Evolutionary conservation across 1,140 invertebrate genomes (phyloP).

Genomic region (Drosophila virilis): DNA sequence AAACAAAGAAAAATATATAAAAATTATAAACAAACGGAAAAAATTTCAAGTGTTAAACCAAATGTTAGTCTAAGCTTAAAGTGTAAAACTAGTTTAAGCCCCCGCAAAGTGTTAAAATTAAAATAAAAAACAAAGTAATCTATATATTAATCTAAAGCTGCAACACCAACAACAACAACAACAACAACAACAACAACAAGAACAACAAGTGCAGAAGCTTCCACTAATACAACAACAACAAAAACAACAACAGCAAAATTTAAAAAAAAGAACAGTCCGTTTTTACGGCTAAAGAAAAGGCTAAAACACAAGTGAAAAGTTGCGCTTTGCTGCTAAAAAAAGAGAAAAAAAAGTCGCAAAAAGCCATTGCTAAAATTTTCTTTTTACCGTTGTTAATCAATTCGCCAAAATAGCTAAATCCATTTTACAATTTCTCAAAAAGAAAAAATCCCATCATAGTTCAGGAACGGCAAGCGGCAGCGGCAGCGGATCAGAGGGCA

Average conservation of each 20-base stretch:
- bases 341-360: neutral
- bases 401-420: constrained; percentile 84
- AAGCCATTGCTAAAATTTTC: constrained; percentile 53
- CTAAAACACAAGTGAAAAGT: constrained; percentile 32
- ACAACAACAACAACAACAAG: constrained; percentile 30
- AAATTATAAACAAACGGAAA: constrained; percentile 5
- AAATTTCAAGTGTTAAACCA: constrained; percentile 70
- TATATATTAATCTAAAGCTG: constrained; percentile 11
- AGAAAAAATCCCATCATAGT: constrained; percentile 83
- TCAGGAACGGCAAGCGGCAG: constrained; percentile 57
- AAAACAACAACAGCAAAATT: constrained; percentile 12
- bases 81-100: constrained; percentile 74
- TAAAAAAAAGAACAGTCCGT: neutral
- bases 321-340: constrained; percentile 31
- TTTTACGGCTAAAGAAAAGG: constrained; percentile 14
- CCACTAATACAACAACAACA: constrained; percentile 39
- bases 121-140: constrained; percentile 16
- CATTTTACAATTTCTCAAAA: constrained; percentile 84
- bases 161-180: constrained; percentile 13
- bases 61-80: constrained; percentile 79
- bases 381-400: constrained; percentile 59
- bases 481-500: constrained; percentile 61
- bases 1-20: constrained; percentile 23
- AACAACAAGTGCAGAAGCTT: constrained; percentile 44
- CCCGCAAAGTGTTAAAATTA: constrained; percentile 33